Evolutionary conservation across 2,113 vertebrate species (phyloP).

Genomic region (Alosa alosa): DNA sequence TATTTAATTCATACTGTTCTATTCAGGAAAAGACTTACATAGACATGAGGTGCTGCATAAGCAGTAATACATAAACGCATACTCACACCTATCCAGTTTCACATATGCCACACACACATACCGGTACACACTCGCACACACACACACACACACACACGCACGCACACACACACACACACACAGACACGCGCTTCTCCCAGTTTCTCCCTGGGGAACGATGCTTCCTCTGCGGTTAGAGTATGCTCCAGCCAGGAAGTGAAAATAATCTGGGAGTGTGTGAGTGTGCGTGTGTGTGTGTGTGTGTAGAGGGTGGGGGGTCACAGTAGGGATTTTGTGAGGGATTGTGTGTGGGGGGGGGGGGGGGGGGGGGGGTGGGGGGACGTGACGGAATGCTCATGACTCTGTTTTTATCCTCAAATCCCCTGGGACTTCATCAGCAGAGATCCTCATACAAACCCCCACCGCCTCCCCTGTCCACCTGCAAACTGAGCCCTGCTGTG

Average conservation of each 20-base stretch:
- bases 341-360: not conserved
- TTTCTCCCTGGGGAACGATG: not conserved
- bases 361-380: too few relatives aligned
- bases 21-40: not conserved
- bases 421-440: not conserved
- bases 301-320: not conserved
- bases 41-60: not conserved
- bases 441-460: not conserved
- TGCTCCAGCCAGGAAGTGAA: not conserved
- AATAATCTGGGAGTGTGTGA: not conserved
- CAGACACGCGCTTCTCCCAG: conserved; percentile 1
- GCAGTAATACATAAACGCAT: not conserved
- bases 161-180: conserved; percentile 20
- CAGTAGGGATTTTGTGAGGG: not conserved
- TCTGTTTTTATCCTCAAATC: not conserved
- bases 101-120: not conserved
- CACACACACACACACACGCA: not conserved
- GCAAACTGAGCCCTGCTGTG: too few relatives aligned
- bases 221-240: not conserved
- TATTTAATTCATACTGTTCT: not conserved
- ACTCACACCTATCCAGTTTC: not conserved
- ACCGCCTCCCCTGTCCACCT: not conserved
- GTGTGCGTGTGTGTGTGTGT: conserved; percentile 2
- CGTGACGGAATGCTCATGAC: not conserved
- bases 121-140: not conserved